Conservation (phyloP, 2,888 invertebrate genomes). For the Chouioia cunea region DNA sequence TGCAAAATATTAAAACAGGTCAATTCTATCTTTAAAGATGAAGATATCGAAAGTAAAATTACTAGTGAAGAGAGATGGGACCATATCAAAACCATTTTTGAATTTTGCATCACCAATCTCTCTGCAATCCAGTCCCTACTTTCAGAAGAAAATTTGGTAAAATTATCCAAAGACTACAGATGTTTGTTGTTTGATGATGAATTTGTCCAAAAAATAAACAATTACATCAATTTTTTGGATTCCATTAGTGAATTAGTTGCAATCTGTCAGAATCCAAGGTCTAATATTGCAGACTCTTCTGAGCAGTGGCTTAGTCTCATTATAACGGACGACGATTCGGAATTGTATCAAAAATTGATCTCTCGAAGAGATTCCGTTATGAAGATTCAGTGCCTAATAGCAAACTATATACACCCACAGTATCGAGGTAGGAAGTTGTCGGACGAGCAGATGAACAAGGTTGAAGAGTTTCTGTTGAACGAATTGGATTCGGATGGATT, state of each 20-base stretch:
- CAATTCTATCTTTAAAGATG: constrained; percentile 38
- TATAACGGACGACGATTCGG: constrained; percentile 35
- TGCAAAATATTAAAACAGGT: constrained; percentile 44
- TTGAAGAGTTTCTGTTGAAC: constrained; percentile 44
- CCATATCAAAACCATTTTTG: constrained; percentile 35
- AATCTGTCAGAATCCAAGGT: constrained; percentile 31
- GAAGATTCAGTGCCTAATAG: constrained; percentile 44
- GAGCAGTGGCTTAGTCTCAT: constrained; percentile 44
- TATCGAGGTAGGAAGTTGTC: constrained; percentile 44
- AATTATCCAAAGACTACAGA: constrained; percentile 43
- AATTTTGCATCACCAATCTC: constrained; percentile 42
- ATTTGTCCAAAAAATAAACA: constrained; percentile 41
- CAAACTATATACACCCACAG: constrained; percentile 42
- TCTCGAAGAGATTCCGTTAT: constrained; percentile 25
- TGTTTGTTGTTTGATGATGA: constrained; percentile 43
- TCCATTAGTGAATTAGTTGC: constrained; percentile 33
- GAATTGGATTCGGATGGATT: constrained; percentile 41
- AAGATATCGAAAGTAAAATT: constrained; percentile 38
- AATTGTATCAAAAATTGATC: constrained; percentile 25
- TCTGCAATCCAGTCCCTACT: constrained; percentile 41
- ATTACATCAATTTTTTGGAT: constrained; percentile 35
- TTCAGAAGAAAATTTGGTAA: constrained; percentile 33
- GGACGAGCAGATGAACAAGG: constrained; percentile 45
- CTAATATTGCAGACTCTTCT: constrained; percentile 43
- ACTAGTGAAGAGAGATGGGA: constrained; percentile 40